These are phyloP conservation scores for Phylloscopus trochiloides DNA, from an alignment of 2,113 vertebrate genomes.

Conservation along the genomic window DNA sequence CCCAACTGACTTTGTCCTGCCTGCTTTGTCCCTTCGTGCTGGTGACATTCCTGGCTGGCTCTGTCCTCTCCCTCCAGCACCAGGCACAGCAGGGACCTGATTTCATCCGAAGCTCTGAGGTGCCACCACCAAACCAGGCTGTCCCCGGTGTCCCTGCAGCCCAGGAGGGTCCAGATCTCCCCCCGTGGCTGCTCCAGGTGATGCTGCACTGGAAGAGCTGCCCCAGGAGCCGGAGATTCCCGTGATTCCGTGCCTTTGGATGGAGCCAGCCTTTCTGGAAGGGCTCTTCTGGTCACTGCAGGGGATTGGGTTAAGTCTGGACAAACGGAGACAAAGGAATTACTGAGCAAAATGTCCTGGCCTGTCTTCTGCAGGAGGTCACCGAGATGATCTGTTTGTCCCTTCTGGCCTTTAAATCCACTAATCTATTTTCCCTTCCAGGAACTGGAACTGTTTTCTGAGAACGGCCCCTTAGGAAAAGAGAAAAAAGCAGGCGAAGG, in stretches of 20 bases:
- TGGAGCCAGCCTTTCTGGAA: background rate
- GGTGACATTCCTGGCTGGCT: background rate
- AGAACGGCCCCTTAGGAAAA: constrained; percentile 32
- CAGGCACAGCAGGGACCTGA: background rate
- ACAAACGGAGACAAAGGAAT: constrained; percentile 15
- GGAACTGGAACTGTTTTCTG: constrained; percentile 44
- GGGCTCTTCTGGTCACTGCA: background rate
- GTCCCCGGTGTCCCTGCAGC: background rate
- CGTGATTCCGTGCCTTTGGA: accelerated
- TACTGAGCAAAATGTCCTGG: constrained; percentile 20
- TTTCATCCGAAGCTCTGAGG: background rate
- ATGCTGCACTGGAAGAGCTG: background rate
- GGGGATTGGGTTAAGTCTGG: constrained; percentile 25
- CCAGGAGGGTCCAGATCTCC: background rate
- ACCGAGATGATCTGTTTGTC: constrained; percentile 45
- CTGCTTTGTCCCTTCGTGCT: background rate
- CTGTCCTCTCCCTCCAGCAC: background rate
- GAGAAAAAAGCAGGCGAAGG: background rate
- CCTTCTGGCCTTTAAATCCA: constrained; percentile 57
- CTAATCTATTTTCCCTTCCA: constrained; percentile 60
- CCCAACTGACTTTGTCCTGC: background rate
- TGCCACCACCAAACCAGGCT: background rate
- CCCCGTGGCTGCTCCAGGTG: background rate
- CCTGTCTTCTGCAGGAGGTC: constrained; percentile 46
- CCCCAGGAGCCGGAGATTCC: background rate